Conservation (phyloP, 2,797 vertebrate species). For the Coreius guichenoti region DNA sequence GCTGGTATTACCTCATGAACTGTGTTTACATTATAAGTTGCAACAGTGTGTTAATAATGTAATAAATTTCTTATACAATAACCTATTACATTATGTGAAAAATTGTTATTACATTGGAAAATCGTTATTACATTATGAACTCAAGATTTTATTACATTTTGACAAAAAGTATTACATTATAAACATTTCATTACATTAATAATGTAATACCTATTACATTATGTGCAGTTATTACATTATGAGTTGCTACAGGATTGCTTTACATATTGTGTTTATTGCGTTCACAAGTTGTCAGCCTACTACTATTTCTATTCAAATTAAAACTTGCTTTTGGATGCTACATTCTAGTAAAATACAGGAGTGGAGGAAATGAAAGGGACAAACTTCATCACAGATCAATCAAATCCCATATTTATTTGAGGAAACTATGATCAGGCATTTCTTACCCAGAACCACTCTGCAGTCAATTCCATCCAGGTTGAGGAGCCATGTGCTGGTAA, state of each 20-base stretch:
- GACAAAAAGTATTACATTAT: not conserved
- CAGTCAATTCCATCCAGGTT: slow-evolving; percentile 88
- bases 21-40: not conserved
- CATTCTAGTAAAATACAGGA: not conserved
- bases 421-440: not conserved
- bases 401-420: not conserved
- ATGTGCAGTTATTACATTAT: not conserved
- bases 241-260: not conserved
- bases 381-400: not conserved
- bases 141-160: not conserved
- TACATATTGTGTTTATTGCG: not conserved
- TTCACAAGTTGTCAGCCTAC: not conserved
- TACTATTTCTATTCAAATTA: not conserved
- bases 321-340: not conserved
- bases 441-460: slow-evolving; percentile 93
- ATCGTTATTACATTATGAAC: no score
- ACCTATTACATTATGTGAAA: not conserved
- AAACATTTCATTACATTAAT: not conserved
- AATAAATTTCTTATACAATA: not conserved
- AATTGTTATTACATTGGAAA: not conserved
- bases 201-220: not conserved
- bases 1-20: not conserved
- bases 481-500: slow-evolving; percentile 94
- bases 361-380: not conserved
- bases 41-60: not conserved